phyloP scores from a whole-genome alignment of 2,113 vertebrate genomes.

The Athene cunicularia region DNA sequence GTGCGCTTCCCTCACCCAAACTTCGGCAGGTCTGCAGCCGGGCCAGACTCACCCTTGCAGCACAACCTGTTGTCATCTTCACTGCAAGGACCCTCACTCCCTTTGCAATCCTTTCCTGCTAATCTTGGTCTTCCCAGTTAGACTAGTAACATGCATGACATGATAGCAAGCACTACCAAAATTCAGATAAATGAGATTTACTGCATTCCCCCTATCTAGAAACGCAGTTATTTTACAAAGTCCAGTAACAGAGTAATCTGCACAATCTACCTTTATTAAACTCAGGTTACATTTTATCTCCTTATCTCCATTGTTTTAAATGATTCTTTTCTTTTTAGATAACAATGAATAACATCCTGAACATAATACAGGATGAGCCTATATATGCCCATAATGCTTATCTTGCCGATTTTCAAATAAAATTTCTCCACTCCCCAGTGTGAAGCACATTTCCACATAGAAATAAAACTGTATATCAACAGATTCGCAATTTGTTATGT shows the following conservation, averaged over 20 bases:
- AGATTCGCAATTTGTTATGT: neutral
- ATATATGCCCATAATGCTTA: neutral
- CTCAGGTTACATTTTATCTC: neutral
- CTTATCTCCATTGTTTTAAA: neutral
- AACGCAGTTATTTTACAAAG: neutral
- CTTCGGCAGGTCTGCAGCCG: neutral
- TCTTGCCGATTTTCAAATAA: neutral
- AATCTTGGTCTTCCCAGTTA: neutral
- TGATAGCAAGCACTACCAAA: neutral
- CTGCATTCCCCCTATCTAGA: neutral
- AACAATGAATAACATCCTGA: neutral
- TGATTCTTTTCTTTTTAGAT: neutral
- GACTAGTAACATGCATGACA: neutral
- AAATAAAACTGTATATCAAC: neutral
- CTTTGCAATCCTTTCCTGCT: neutral
- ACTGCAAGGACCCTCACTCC: neutral
- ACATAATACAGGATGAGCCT: neutral
- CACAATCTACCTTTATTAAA: neutral
- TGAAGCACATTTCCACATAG: neutral
- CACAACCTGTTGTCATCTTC: neutral
- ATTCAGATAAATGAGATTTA: neutral
- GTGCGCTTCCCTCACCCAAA: rapidly evolving
- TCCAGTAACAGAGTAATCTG: neutral
- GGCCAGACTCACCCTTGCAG: neutral
- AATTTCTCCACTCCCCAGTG: neutral